Conservation (phyloP, 2,888 invertebrate species). For the Leptinotarsa juncta region DNA sequence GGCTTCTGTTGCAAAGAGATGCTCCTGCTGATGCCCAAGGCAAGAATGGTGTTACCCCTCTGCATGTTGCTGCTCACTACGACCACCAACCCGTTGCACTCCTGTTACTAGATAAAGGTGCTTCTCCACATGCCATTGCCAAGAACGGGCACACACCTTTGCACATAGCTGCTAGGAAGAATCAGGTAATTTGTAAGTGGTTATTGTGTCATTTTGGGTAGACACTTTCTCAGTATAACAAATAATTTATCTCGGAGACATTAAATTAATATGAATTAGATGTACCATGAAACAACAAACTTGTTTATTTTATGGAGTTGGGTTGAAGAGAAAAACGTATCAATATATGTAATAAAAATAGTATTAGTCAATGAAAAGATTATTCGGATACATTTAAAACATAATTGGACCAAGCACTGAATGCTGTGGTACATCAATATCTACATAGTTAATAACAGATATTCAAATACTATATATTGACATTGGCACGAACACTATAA, state of each 20-base stretch:
- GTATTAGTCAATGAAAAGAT: too few relatives aligned
- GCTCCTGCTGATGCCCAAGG: conserved; percentile 89
- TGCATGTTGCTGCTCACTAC: conserved; percentile 98
- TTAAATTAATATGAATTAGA: too few relatives aligned
- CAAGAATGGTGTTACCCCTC: conserved; percentile 93
- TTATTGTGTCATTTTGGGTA: neutral
- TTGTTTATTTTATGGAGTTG: too few relatives aligned
- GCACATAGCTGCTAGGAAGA: conserved; percentile 98
- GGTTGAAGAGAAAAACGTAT: too few relatives aligned
- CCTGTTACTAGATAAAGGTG: conserved; percentile 90
- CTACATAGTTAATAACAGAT: too few relatives aligned
- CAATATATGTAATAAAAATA: too few relatives aligned
- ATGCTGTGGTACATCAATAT: too few relatives aligned
- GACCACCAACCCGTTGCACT: conserved; percentile 93
- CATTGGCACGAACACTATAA: too few relatives aligned
- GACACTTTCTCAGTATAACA: neutral
- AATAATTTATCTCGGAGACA: neutral
- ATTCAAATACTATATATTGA: too few relatives aligned
- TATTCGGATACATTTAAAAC: too few relatives aligned
- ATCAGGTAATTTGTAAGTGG: conserved; percentile 73
- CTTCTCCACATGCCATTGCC: conserved; percentile 92
- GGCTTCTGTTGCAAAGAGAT: conserved; percentile 86
- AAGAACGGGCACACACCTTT: conserved; percentile 98
- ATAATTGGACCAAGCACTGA: too few relatives aligned
- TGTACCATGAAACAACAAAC: too few relatives aligned